Evolutionary conservation across 2,888 invertebrate species (phyloP), one percentile per base, ranked within the genome.

Genomic region (Leptura quadrifasciata): DNA sequence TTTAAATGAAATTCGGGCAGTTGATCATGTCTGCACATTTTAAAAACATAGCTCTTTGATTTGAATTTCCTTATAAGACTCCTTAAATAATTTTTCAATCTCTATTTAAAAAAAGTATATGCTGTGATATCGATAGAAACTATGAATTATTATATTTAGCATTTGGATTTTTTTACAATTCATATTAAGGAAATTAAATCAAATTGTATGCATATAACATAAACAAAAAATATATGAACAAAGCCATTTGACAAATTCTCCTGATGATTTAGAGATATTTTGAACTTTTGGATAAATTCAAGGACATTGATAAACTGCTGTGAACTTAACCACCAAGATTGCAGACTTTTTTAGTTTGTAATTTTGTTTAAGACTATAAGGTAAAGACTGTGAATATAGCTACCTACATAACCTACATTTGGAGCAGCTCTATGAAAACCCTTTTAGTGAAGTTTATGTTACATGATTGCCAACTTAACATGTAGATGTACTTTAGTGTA

Each of bases 311-410:
- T 79, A 31, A 75, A 65, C 79, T 79, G 78, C 77, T 77, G 72
- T 76, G 76, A 79, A 77, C 68, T 65, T 76, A 79, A 39, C 20
- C 60, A 61, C 71, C 71, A 61, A 71, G 61, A 24, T 75, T 74
- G 73, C 67, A 75, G 60, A 75, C 68, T 61, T 74, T 77, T 74
- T 75, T 65, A 76, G 67, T 75, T 74, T 27, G 63, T 74, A 77
- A 77, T 76, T 76, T 77, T 61, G 61, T 74, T 82, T 80, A 84
- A 83, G 84, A 84, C 84, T 82, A 79, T 77, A 80, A 81, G 79
- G 82, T 84, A 79, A 84, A 85, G 84, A 85, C 84, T 85, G 85
- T 84, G 83, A 85, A 84, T 82, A 82, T 81, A 82, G 80, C 82
- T 76, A 80, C 76, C 82, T 76, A 80, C 76, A 76, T 82, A 80